Percentiles rank a stretch among this genome's conserved stretches.
Evolutionary conservation across 2,113 vertebrate genomes (phyloP).

Genomic region (Hymenochirus boettgeri): DNA sequence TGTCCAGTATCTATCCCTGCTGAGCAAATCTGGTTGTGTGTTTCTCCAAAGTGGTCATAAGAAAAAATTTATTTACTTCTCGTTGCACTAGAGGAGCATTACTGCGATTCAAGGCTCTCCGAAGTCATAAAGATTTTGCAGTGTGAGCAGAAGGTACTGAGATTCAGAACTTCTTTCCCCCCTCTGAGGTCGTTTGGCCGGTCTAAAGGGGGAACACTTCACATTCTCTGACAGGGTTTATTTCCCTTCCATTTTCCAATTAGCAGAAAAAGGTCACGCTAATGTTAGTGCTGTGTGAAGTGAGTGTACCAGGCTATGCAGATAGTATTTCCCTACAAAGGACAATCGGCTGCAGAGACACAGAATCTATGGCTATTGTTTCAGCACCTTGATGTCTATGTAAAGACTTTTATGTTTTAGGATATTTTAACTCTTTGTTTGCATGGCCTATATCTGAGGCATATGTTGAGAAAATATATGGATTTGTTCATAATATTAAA

Average conservation of each 20-base stretch:
- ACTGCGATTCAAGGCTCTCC: constrained; percentile 75
- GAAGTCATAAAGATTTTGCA: constrained; percentile 86
- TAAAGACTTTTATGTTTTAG: background rate
- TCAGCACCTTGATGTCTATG: constrained; percentile 1
- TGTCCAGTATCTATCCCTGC: constrained; percentile 82
- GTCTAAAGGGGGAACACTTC: constrained; percentile 76
- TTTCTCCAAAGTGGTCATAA: constrained; percentile 88
- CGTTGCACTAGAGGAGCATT: constrained; percentile 80
- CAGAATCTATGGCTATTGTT: constrained; percentile 19
- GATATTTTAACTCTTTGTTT: too few relatives aligned
- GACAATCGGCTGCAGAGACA: constrained; percentile 52
- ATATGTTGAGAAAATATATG: too few relatives aligned
- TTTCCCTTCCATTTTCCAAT: constrained; percentile 97
- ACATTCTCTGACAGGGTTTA: constrained; percentile 88
- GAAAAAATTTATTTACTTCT: constrained; percentile 86
- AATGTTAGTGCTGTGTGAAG: constrained; percentile 69
- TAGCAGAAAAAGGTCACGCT: constrained; percentile 93
- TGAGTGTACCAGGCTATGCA: constrained; percentile 66
- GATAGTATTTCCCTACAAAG: constrained; percentile 71
- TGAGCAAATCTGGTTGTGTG: constrained; percentile 82
- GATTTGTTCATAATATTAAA: too few relatives aligned
- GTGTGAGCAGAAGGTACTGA: constrained; percentile 79
- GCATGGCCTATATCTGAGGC: too few relatives aligned
- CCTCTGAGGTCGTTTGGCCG: constrained; percentile 80
- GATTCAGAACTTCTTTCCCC: constrained; percentile 77